A percentile compares a stretch with the other conserved stretches of the same genome.
phyloP scores from a whole-genome alignment of 2,888 invertebrate species.

The Mesorhabditis belari region DNA sequence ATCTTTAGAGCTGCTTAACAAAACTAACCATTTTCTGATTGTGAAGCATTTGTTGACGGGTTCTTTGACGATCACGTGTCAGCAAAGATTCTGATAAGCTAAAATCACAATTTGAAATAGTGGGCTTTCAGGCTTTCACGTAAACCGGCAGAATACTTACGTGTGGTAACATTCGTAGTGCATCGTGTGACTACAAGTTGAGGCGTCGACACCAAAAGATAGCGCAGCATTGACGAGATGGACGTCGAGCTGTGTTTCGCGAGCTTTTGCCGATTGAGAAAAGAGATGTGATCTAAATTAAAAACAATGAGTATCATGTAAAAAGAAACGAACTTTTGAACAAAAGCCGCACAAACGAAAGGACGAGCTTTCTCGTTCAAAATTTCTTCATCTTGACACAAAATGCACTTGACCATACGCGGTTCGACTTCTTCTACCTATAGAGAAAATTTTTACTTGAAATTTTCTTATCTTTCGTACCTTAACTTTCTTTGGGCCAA shows the following conservation, averaged over 20 bases:
- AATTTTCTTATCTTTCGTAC: constrained; percentile 2
- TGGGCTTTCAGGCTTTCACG: neutral
- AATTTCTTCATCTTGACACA: constrained; percentile 48
- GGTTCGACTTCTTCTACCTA: constrained; percentile 7
- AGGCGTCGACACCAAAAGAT: constrained; percentile 71
- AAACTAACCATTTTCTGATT: constrained; percentile 36
- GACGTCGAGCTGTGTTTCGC: constrained; percentile 7
- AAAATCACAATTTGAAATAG: constrained; percentile 8
- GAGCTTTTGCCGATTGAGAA: constrained; percentile 19
- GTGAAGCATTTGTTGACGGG: constrained; percentile 53
- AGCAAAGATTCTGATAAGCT: constrained; percentile 78
- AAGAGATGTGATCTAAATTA: constrained; percentile 39
- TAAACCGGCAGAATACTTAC: constrained; percentile 10
- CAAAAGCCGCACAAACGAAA: constrained; percentile 47
- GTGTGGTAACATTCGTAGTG: constrained; percentile 89
- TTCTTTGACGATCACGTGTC: constrained; percentile 77
- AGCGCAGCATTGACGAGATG: constrained; percentile 33
- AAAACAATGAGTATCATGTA: neutral
- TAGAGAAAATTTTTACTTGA: neutral
- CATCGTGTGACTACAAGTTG: constrained; percentile 94
- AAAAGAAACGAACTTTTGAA: constrained; percentile 37
- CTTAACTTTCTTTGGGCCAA: constrained; percentile 30
- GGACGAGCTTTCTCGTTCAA: constrained; percentile 26
- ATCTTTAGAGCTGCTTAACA: constrained; percentile 63
- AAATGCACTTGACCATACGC: constrained; percentile 42